Base-by-base conservation (phyloP, 2,797 vertebrate species). In the Onychomys arenicola region DNA sequence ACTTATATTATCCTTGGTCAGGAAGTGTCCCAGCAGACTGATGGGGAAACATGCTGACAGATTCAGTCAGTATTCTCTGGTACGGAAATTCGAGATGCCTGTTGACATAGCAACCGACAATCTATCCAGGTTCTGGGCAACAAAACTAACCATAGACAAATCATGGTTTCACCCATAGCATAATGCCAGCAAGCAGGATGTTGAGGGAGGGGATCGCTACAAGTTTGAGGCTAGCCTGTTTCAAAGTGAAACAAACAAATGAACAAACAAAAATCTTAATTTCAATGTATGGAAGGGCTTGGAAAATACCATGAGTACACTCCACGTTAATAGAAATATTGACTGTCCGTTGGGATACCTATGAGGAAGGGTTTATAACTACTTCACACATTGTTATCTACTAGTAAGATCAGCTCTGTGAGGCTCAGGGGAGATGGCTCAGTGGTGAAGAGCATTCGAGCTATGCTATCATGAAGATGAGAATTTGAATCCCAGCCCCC, bases 1-100 rank as follows among this genome's bases (percentile, higher is more conserved):
- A 89, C 93, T 97, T 91, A 65, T 91, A 67, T 91, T 92, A 82
- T 59, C 76, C 78, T 95, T 40, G 92, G 94, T 93, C 57, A 91
- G 95, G 73, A 92, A 71, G 29, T 55, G 71, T 82, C 84, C 55
- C 23, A 89, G 77, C 91, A 88, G 94, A 90, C 10, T 55, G 94
- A 95, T 52, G 59, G 67, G 46, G 82, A 80, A 75, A n/a, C 29
- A 5, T 17, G n/a, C 17, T 75, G 46, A 34, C 0, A 14, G 32
- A 89, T 37, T 78, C 63, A 52, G 87, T 69, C 73, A 81, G 77
- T 43, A 63, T 43, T 91, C 27, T 32, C 17, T 71, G 87, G 29
- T 81, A 4, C 6, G 71, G 57, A 23, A 92, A 32, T 55, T 43
- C 17, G 19, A 73, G 96, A 91, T 37, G 65, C 57, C 27, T 52